phyloP scores from a whole-genome alignment of 1,140 invertebrate genomes.

The Apis laboriosa region DNA sequence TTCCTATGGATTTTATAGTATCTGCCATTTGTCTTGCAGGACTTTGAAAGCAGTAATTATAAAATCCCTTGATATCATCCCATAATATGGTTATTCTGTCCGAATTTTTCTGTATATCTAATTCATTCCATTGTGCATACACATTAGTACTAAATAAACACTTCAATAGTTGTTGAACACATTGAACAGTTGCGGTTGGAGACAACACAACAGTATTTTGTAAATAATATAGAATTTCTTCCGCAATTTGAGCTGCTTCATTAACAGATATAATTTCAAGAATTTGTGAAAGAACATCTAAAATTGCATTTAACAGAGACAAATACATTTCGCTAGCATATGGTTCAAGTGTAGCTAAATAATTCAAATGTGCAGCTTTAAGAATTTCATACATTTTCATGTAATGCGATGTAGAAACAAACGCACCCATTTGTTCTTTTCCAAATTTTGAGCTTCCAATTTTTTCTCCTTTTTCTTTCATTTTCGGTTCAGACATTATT shows the following conservation, averaged over 20 bases:
- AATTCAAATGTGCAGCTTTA: slow-evolving; percentile 89
- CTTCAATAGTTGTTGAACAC: slow-evolving; percentile 92
- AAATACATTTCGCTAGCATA: slow-evolving; percentile 88
- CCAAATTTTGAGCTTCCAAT: slow-evolving; percentile 54
- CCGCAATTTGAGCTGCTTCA: slow-evolving; percentile 88
- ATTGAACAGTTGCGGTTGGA: slow-evolving; percentile 86
- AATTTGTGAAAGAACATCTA: slow-evolving; percentile 88
- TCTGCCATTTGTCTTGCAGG: slow-evolving; percentile 73
- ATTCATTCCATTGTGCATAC: slow-evolving; percentile 84
- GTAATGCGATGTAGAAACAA: slow-evolving; percentile 87
- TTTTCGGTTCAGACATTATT: slow-evolving; percentile 71
- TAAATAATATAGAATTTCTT: slow-evolving; percentile 91
- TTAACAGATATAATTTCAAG: slow-evolving; percentile 88
- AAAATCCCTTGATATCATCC: slow-evolving; percentile 69
- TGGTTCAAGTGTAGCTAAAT: slow-evolving; percentile 89
- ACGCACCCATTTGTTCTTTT: slow-evolving; percentile 82
- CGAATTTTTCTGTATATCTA: slow-evolving; percentile 62
- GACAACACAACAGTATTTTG: slow-evolving; percentile 87
- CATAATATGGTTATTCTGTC: slow-evolving; percentile 48
- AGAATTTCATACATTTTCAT: slow-evolving; percentile 89
- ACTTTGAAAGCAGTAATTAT: slow-evolving; percentile 75
- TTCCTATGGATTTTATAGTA: slow-evolving; percentile 74
- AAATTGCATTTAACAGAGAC: slow-evolving; percentile 84
- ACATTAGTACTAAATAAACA: slow-evolving; percentile 92
- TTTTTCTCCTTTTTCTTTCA: slow-evolving; percentile 70